Base-by-base conservation (phyloP, 2,888 invertebrate species). In the Halictus quadricinctus region DNA sequence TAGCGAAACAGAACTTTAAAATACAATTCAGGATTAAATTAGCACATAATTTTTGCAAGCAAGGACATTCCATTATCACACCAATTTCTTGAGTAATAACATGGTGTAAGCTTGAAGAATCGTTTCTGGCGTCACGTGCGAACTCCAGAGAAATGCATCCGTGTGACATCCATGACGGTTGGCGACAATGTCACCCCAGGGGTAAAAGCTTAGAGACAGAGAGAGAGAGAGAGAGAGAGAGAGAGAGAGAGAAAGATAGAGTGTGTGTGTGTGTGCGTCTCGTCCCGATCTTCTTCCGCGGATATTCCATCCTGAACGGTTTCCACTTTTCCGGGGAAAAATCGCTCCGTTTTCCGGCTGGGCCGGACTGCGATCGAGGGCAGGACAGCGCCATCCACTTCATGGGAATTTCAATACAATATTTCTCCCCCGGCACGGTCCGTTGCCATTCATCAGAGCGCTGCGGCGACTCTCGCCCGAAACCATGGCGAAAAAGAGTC, bases 381-480 rank as follows among this genome's bases (percentile, higher is more conserved):
- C 60, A 25, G 13, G 29, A 60, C 60, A 60, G 60, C 66, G 10
- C 66, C 46, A 64, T 64, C 25, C 15, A 54, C 72, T 76, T 64
- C 81, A 48, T 13, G 70, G 60, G 15, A 70, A 18, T 25, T 12
- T 10, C 46, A 58, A 29, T 64, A 54, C 73, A 29, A 15, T 41
- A 76, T 50, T 50, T 84, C 58, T 76, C 75, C 78, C 54, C 21
- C 6, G 60, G 6, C 15, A 29, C 25, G 25, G 25, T 60, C 25
- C 25, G 25, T 29, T 60, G 25, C 29, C 60, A 25, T 60, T 60
- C 60, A 60, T 12, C 15, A 13, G 60, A 25, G 18, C n/a, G 43
- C 21, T 10, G 54, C 54, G 46, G 69, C 70, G 84, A 88, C 86
- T 86, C 86, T 90, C 87, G 85, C 85, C 84, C 54, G 82, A 84